Conservation (phyloP, 2,797 vertebrate species). For the Aldrovandia affinis region DNA sequence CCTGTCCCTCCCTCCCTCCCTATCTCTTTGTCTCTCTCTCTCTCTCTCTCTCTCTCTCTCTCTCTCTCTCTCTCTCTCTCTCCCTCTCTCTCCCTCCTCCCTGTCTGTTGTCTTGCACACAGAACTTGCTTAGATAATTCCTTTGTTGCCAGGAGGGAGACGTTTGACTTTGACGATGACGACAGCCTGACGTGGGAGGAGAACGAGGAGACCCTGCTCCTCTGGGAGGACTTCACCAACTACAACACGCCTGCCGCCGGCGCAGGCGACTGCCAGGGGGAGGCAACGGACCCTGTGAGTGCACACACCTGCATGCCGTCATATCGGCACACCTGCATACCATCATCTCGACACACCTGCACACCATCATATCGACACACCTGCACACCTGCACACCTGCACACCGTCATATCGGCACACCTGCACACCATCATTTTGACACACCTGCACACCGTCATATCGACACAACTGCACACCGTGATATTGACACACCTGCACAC, state of each 20-base stretch:
- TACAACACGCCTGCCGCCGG: constrained; percentile 77
- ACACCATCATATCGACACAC: too few relatives aligned
- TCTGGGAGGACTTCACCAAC: constrained; percentile 98
- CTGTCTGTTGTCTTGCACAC: constrained; percentile 31
- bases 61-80: constrained; percentile 50
- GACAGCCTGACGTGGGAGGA: constrained; percentile 98
- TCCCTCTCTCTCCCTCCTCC: constrained; percentile 41
- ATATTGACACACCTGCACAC: neutral
- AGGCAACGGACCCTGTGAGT: constrained; percentile 68
- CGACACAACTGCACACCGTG: too few relatives aligned
- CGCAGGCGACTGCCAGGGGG: constrained; percentile 71
- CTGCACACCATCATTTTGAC: neutral
- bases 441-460: too few relatives aligned
- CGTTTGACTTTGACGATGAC: constrained; percentile 94
- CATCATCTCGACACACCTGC: neutral
- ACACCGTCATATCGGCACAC: neutral
- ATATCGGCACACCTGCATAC: neutral
- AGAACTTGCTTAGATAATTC: constrained; percentile 80
- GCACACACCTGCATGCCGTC: neutral
- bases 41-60: constrained; percentile 46
- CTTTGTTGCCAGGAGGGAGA: constrained; percentile 85
- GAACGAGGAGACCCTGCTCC: constrained; percentile 91
- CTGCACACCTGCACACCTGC: too few relatives aligned
- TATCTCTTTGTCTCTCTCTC: constrained; percentile 34
- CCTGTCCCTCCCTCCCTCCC: constrained; percentile 49